phyloP scores from a whole-genome alignment of 2,113 vertebrate species.

The Sturnira hondurensis region DNA sequence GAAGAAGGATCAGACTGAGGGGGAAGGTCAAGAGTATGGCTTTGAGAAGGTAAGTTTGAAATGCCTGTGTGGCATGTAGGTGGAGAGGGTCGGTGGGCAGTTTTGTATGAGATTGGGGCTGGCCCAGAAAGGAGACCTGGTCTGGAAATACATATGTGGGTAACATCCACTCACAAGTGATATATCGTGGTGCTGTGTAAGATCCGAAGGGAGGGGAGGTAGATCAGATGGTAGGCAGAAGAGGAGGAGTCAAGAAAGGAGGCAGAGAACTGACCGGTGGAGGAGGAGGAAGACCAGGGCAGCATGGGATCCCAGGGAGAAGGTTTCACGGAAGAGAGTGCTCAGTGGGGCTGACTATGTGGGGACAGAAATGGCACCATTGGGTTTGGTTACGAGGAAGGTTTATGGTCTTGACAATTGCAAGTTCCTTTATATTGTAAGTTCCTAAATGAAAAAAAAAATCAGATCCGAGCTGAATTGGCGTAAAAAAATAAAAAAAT shows the following conservation, averaged over 20 bases:
- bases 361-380: not conserved
- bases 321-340: not conserved
- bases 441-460: not conserved
- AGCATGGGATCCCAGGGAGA: not conserved
- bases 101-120: not conserved
- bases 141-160: not conserved
- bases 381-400: not conserved
- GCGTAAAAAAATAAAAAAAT: slow-evolving; percentile 47
- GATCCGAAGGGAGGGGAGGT: not conserved
- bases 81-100: not conserved
- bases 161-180: not conserved
- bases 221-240: not conserved
- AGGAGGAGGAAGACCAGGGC: not conserved
- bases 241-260: not conserved
- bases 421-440: not conserved
- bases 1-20: not conserved
- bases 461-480: not conserved
- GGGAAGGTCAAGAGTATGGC: not conserved
- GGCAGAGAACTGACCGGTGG: not conserved
- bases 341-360: not conserved
- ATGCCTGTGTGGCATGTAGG: not conserved
- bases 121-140: not conserved
- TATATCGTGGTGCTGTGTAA: not conserved
- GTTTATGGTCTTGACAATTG: not conserved
- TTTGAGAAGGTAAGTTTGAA: not conserved